phyloP scores from a whole-genome alignment of 2,888 invertebrate genomes.

The Noctua fimbriata region DNA sequence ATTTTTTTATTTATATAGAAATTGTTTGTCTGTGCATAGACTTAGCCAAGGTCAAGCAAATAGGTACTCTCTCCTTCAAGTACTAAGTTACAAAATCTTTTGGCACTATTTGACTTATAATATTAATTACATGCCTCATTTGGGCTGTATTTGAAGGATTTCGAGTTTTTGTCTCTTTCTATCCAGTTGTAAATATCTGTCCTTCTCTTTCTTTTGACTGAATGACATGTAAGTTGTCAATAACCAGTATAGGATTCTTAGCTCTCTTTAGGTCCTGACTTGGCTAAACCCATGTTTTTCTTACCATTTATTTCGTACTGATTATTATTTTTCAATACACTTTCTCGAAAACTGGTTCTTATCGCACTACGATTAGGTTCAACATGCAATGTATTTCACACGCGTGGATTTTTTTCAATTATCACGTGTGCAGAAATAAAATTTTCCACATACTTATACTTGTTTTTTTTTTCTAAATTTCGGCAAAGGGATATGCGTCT shows the following conservation, averaged over 20 bases:
- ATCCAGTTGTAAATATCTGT: not conserved
- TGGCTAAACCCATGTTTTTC: conserved; percentile 35
- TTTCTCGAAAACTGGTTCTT: too few relatives aligned
- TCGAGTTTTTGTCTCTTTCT: conserved; percentile 6
- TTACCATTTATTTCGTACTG: conserved; percentile 26
- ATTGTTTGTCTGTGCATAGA: conserved; percentile 22
- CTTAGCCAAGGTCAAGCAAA: conserved; percentile 40
- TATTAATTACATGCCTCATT: conserved; percentile 3
- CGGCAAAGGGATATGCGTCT: too few relatives aligned
- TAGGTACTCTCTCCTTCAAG: not conserved
- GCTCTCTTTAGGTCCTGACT: not conserved
- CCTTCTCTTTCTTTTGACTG: not conserved
- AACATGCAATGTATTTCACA: too few relatives aligned
- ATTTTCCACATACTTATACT: too few relatives aligned
- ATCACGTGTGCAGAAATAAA: too few relatives aligned
- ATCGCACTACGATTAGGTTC: too few relatives aligned
- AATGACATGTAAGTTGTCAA: not conserved
- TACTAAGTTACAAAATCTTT: conserved; percentile 27
- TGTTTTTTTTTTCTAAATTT: too few relatives aligned
- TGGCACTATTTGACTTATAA: conserved; percentile 38
- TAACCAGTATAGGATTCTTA: not conserved
- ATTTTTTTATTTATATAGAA: conserved; percentile 18
- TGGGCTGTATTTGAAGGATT: not conserved
- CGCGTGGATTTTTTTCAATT: too few relatives aligned
- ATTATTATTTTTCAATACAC: not conserved